Conservation (phyloP, 2,888 invertebrate genomes). For the Leptinotarsa tumamoca region DNA sequence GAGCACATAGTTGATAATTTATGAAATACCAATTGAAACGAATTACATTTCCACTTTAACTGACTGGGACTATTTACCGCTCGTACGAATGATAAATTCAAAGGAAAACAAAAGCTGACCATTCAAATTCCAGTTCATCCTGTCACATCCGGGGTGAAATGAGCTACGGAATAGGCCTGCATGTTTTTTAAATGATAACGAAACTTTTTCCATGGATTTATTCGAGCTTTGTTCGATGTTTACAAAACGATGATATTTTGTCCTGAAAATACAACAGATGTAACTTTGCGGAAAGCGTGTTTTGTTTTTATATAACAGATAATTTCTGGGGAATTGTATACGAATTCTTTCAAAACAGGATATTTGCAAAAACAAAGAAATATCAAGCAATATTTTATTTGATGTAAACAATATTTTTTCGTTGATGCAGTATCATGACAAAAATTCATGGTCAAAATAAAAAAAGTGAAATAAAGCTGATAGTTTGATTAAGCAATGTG, state of each 20-base stretch:
- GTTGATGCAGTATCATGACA: no score
- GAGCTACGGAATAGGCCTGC: slow-evolving; percentile 20
- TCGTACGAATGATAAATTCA: neutral
- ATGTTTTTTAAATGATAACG: slow-evolving; percentile 25
- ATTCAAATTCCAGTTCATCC: slow-evolving; percentile 32
- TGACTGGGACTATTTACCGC: neutral
- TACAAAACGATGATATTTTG: slow-evolving; percentile 26
- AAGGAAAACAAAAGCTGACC: slow-evolving; percentile 1
- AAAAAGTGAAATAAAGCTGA: no score
- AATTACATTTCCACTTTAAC: neutral
- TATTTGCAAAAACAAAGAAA: neutral
- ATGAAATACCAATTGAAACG: no score
- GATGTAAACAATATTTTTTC: no score
- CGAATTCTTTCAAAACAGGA: neutral
- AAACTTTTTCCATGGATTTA: slow-evolving; percentile 12
- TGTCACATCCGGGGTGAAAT: slow-evolving; percentile 32
- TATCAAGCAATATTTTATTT: no score
- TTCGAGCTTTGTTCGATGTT: slow-evolving; percentile 28
- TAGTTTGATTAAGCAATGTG: no score
- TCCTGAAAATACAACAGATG: slow-evolving; percentile 9
- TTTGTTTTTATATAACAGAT: neutral
- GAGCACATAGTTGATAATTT: no score
- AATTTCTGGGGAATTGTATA: neutral
- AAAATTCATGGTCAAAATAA: no score
- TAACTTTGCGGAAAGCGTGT: slow-evolving; percentile 8